Percentiles rank a stretch among this genome's conserved stretches.
Conservation (phyloP, 2,797 vertebrate species). For the Hippopotamyrus pictus region DNA sequence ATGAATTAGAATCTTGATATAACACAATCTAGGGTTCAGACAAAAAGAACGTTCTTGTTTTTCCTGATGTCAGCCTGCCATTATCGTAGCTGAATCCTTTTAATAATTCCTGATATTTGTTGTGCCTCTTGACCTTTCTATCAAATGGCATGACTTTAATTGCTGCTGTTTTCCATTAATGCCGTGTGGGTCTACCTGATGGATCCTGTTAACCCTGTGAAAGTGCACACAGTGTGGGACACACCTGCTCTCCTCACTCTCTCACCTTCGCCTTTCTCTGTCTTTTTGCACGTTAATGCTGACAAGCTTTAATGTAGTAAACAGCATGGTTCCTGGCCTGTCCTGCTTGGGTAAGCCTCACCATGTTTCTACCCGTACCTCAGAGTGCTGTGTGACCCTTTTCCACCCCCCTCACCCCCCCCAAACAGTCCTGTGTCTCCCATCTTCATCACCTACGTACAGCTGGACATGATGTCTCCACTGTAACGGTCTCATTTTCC, state of each 20-base stretch:
- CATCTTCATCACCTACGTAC: background rate
- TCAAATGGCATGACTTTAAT: background rate
- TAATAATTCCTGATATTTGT: background rate
- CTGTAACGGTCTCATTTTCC: background rate
- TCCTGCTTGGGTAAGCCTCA: constrained; percentile 86
- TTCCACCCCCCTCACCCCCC: background rate
- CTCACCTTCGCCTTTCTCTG: constrained; percentile 71
- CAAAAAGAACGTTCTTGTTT: background rate
- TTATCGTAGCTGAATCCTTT: background rate
- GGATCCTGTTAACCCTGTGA: background rate
- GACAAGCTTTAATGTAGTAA: constrained; percentile 85
- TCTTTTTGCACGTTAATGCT: constrained; percentile 82
- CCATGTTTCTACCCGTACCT: constrained; percentile 24
- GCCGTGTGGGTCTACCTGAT: background rate
- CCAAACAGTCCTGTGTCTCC: background rate
- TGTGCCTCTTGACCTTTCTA: background rate
- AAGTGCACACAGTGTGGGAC: background rate
- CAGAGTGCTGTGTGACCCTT: background rate
- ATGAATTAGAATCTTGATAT: background rate
- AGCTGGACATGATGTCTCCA: background rate
- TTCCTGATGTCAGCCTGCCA: background rate
- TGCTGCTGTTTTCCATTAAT: background rate
- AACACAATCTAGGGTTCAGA: background rate
- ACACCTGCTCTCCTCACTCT: constrained; percentile 53
- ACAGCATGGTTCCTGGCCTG: constrained; percentile 78